These are phyloP conservation scores for Fragum whitleyi DNA, from an alignment of 2,888 invertebrate genomes.

Conservation along the genomic window DNA sequence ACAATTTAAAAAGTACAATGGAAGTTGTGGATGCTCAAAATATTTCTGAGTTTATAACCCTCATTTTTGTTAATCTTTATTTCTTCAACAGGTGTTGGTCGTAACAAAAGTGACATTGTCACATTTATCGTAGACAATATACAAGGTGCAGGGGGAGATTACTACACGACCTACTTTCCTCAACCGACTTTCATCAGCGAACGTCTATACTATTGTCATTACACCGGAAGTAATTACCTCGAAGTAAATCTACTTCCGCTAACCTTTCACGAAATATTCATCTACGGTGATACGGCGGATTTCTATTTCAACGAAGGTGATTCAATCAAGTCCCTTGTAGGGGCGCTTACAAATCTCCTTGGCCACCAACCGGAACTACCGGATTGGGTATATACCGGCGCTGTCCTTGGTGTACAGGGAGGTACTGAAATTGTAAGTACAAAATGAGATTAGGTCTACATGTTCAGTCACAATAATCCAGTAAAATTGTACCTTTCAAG, in stretches of 20 bases:
- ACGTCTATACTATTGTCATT: constrained; percentile 75
- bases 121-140: constrained; percentile 75
- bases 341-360: constrained; percentile 55
- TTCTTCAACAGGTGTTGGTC: constrained; percentile 81
- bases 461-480: too few species aligned
- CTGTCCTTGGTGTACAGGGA: constrained; percentile 79
- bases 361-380: constrained; percentile 76
- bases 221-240: constrained; percentile 72
- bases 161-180: constrained; percentile 80
- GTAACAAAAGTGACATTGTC: constrained; percentile 76
- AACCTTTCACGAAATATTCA: constrained; percentile 73
- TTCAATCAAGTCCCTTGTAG: constrained; percentile 55
- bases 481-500: too few species aligned
- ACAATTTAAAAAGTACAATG: too few species aligned
- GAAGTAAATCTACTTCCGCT: constrained; percentile 74
- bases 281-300: constrained; percentile 57
- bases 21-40: too few species aligned
- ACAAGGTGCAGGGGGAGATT: constrained; percentile 75
- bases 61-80: too few species aligned
- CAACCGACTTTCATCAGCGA: constrained; percentile 78
- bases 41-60: too few species aligned
- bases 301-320: constrained; percentile 65
- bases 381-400: constrained; percentile 76
- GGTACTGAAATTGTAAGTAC: constrained; percentile 73
- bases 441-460: too few species aligned